Evolutionary conservation across 2,797 vertebrate genomes (phyloP), one percentile per base, ranked within the genome.

Genomic region (Eutrigla gurnardus): DNA sequence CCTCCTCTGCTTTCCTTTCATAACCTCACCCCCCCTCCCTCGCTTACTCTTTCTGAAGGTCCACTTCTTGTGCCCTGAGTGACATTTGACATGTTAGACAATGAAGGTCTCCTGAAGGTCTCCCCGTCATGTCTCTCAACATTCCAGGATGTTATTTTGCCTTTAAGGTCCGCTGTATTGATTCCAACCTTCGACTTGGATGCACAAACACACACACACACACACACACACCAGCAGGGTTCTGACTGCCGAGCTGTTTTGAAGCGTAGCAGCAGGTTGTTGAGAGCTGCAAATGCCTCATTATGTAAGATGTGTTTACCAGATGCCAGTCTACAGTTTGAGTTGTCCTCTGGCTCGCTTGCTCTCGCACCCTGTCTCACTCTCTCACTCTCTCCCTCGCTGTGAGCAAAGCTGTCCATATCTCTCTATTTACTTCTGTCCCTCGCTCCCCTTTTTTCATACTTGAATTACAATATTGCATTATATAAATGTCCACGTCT

Each of bases 251-350:
- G 60, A 77, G 83, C 65, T 75, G 79, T 73, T 87, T 82, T 70
- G 77, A 86, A 80, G 76, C 53, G 54, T 15, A 89, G 77, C 81
- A 84, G 82, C 85, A 88, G 77, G 87, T 90, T 86, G 72, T 78
- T 83, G 46, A 77, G 66, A 81, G 66, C 75, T 81, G 77, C 65
- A 80, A 88, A 85, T 81, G 68, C 67, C 66, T 90, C 65, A 88
- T 91, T 91, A 87, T 89, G 78, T 81, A 88, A 88, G 80, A 78
- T 59, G 60, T 86, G 82, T 85, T 90, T 77, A 80, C 86, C 80
- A 82, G 88, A 82, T 89, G 87, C 73, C 73, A 81, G 66, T 88
- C 83, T 68, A 61, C 70, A 80, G 49, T 77, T 77, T 72, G 58
- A 75, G 33, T 80, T 70, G 69, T 79, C 67, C 71, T 82, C 70